A percentile compares a stretch with the other conserved stretches of the same genome.
These are phyloP conservation scores for Aegypius monachus DNA, from an alignment of 2,113 vertebrate genomes.

Conservation along the genomic window DNA sequence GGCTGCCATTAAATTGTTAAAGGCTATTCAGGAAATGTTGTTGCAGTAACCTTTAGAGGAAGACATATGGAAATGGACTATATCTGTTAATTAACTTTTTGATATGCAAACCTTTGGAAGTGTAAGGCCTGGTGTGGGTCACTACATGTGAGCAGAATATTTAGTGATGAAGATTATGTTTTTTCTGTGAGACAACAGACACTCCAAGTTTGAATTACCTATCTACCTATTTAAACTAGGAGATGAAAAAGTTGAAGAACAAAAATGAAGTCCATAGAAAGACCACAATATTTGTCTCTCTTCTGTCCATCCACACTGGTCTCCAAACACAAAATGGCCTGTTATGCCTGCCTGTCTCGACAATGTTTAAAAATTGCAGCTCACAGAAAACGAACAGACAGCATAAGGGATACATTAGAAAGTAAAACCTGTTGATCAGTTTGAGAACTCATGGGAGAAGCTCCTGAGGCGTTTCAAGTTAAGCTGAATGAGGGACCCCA, in stretches of 20 bases:
- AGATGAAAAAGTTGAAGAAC: neutral
- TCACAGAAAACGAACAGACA: neutral
- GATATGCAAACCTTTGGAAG: neutral
- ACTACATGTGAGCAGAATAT: neutral
- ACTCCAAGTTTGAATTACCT: neutral
- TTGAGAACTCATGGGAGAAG: neutral
- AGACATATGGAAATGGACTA: slow-evolving; percentile 22
- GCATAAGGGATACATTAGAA: neutral
- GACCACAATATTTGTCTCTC: neutral
- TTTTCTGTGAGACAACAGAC: neutral
- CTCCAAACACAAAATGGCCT: neutral
- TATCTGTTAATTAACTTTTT: slow-evolving; percentile 38
- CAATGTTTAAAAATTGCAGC: neutral
- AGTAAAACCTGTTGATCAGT: neutral
- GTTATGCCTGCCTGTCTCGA: neutral
- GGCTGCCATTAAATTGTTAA: slow-evolving; percentile 55
- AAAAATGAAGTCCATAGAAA: neutral
- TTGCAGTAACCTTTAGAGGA: slow-evolving; percentile 64
- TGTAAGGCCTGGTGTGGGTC: neutral
- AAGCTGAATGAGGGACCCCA: neutral
- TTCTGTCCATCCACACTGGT: neutral
- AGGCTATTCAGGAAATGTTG: slow-evolving; percentile 1
- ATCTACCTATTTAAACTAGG: neutral
- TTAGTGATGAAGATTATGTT: neutral
- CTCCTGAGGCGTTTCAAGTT: neutral